A percentile compares a stretch with the other conserved stretches of the same genome.
These are phyloP conservation scores for Rugalucina vietnamica DNA, from an alignment of 2,888 invertebrate species.

Conservation along the genomic window DNA sequence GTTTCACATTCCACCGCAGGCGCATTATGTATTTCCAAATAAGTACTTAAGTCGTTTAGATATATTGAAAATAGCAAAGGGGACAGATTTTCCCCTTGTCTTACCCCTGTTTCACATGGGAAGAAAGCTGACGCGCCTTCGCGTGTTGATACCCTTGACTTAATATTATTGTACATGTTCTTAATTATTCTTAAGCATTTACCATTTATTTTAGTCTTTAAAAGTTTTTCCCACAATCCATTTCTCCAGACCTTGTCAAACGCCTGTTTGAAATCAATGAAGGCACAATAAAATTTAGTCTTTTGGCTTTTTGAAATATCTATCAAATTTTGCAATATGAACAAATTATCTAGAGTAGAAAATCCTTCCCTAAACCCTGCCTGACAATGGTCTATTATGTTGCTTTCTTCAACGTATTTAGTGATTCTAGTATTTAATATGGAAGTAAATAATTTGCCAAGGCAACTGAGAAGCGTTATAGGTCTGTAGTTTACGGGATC, in stretches of 20 bases:
- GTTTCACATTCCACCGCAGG: background rate
- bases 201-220: conserved; percentile 25
- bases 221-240: conserved; percentile 27
- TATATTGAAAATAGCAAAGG: conserved; percentile 26
- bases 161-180: conserved; percentile 25
- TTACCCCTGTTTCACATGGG: background rate
- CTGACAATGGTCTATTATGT: conserved; percentile 14
- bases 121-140: background rate
- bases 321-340: conserved; percentile 23
- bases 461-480: conserved; percentile 10
- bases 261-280: conserved; percentile 35
- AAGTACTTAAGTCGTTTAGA: background rate
- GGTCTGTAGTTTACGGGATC: conserved; percentile 23
- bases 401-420: background rate
- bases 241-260: conserved; percentile 37
- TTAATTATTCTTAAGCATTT: conserved; percentile 29
- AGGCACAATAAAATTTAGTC: conserved; percentile 25
- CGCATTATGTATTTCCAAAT: background rate
- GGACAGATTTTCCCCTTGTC: conserved; percentile 30
- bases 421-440: conserved; percentile 8
- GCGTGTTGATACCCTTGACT: conserved; percentile 4
- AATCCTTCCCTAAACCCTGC: conserved; percentile 32
- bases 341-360: conserved; percentile 30
- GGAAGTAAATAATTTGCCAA: conserved; percentile 21
- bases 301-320: conserved; percentile 7